Percentiles rank a stretch among this genome's conserved stretches.
phyloP scores from a whole-genome alignment of 2,888 invertebrate species.

The Cenopis cana region DNA sequence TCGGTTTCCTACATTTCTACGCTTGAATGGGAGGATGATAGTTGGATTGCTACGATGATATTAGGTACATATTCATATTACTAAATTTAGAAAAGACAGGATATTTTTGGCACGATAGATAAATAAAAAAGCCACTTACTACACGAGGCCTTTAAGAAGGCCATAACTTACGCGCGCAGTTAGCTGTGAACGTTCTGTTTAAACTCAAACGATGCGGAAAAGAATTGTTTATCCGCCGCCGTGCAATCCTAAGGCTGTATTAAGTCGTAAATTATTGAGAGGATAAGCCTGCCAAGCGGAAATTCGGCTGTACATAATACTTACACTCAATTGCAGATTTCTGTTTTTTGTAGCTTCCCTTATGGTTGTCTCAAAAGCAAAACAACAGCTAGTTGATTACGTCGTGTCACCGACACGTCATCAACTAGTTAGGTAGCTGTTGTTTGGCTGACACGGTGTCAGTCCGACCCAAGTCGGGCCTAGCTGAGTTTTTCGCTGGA shows the following conservation, averaged over 20 bases:
- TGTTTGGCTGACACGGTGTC: too few species aligned
- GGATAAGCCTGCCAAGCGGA: slow-evolving; percentile 17
- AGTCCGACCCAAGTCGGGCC: too few species aligned
- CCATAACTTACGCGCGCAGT: slow-evolving; percentile 23
- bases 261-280: slow-evolving; percentile 34
- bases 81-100: not conserved
- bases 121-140: slow-evolving; percentile 13
- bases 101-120: not conserved
- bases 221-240: slow-evolving; percentile 23
- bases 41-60: not conserved
- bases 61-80: too few species aligned
- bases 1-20: not conserved
- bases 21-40: not conserved
- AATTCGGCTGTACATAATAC: slow-evolving; percentile 12
- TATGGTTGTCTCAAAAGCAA: not conserved
- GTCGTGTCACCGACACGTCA: too few species aligned
- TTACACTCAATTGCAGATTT: not conserved
- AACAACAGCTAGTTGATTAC: too few species aligned
- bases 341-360: not conserved
- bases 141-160: slow-evolving; percentile 18
- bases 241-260: slow-evolving; percentile 23
- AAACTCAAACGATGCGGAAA: slow-evolving; percentile 28
- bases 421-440: too few species aligned
- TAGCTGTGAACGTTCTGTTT: slow-evolving; percentile 31
- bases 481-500: too few species aligned